Evolutionary conservation across 37 sponge, comb jelly and placozoan genomes (phyloP).

Genomic region (Agelas oroides): DNA sequence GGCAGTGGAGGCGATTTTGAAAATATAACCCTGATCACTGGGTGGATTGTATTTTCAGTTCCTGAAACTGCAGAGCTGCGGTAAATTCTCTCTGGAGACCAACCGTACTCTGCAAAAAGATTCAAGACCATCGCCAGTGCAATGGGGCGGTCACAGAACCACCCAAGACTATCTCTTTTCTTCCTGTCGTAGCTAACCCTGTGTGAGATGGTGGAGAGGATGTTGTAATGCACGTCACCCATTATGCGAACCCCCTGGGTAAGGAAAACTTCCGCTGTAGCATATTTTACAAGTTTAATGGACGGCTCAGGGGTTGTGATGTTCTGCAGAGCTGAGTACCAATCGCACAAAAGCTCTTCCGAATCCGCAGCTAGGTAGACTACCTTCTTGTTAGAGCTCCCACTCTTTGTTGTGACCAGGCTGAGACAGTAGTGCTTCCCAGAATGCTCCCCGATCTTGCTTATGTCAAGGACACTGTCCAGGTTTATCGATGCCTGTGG

Average conservation of each 20-base stretch:
- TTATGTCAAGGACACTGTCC: slow-evolving; percentile 54
- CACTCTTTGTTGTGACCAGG: slow-evolving; percentile 56
- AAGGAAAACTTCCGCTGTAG: slow-evolving; percentile 75
- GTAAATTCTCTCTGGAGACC: slow-evolving; percentile 67
- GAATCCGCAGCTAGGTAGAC: slow-evolving; percentile 74
- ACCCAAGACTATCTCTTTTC: slow-evolving; percentile 66
- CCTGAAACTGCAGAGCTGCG: slow-evolving; percentile 57
- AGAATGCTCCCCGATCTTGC: slow-evolving; percentile 61
- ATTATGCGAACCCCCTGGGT: slow-evolving; percentile 69
- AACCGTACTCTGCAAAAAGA: slow-evolving; percentile 66
- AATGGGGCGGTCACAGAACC: slow-evolving; percentile 73
- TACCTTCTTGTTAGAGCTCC: slow-evolving; percentile 53
- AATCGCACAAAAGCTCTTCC: slow-evolving; percentile 46
- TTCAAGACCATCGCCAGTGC: slow-evolving; percentile 60
- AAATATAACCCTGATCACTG: slow-evolving; percentile 71
- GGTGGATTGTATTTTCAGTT: slow-evolving; percentile 22
- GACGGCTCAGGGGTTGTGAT: neutral
- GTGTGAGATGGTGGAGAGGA: slow-evolving; percentile 57
- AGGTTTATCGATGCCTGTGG: slow-evolving; percentile 51
- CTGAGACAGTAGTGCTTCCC: slow-evolving; percentile 55
- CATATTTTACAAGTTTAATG: slow-evolving; percentile 48
- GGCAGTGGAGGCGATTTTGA: slow-evolving; percentile 30
- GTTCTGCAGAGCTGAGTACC: slow-evolving; percentile 65
- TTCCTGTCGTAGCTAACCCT: slow-evolving; percentile 62
- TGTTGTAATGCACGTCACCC: slow-evolving; percentile 71